Evolutionary conservation across 2,888 invertebrate species (phyloP), one percentile per base, ranked within the genome.

Genomic region (Lacanobia oleracea): DNA sequence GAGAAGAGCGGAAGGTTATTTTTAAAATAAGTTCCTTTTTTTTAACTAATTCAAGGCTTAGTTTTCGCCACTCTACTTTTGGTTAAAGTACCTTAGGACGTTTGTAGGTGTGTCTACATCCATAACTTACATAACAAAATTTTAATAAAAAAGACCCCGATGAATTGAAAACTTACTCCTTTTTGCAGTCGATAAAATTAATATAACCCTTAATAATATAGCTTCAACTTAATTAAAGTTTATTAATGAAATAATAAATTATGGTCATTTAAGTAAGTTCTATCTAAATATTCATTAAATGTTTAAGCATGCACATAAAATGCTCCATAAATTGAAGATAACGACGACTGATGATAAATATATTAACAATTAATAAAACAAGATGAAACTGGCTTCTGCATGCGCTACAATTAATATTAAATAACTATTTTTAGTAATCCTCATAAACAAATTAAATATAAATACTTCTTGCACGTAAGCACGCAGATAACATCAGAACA

Each of bases 401-500:
- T 37, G 16, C n/a, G 37, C 61, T 59, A 45, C 21, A 68, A 65
- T 65, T 61, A 43, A 57, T 56, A 51, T 51, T 56, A 37, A 62
- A 21, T 40, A 33, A 50, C 50, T 50, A 69, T 64, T 67, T 71
- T 67, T 48, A 60, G 45, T 65, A 9, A 70, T 53, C 56, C 23
- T 27, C 9, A 21, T 63, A 65, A 33, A 66, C 33, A 66, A 53
- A 65, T 65, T 65, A 70, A 67, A 59, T 70, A 53, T 74, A 61
- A 67, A 66, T 69, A 45, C 50, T 66, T 62, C 67, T 79, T 59
- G 45, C 33, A 33, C 64, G 43, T 67, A 70, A 66, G 60, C 67
- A 69, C 21, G 21, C 23, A 1, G 84, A 81, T 84, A 74, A 33
- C 37, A 84, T 84, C 77, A 16, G 54, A 18, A 54, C 27, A 54